Conservation (phyloP, 2,113 vertebrate species). For the Orycteropus afer region DNA sequence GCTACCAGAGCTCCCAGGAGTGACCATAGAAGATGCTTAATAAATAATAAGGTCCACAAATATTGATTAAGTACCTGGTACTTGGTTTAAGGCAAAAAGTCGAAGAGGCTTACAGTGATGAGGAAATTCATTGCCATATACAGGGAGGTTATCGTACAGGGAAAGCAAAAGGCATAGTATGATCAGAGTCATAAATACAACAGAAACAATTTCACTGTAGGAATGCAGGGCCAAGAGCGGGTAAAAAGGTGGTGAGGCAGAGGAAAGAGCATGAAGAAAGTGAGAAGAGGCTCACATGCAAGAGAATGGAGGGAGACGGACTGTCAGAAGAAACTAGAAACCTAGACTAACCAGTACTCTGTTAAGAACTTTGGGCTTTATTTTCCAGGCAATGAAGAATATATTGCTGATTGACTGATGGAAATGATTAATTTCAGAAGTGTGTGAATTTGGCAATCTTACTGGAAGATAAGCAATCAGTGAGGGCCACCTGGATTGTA, state of each 20-base stretch:
- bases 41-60: not conserved
- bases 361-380: not conserved
- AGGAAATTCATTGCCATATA: not conserved
- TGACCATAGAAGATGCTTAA: not conserved
- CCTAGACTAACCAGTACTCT: not conserved
- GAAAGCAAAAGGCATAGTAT: not conserved
- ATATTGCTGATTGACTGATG: not conserved
- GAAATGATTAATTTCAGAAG: not conserved
- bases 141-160: not conserved
- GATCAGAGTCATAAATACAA: not conserved
- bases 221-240: not conserved
- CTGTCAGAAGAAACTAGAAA: not conserved
- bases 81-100: not conserved
- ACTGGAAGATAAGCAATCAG: not conserved
- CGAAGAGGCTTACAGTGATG: not conserved
- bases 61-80: slow-evolving; percentile 12
- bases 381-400: not conserved
- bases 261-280: not conserved
- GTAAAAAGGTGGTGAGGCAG: not conserved
- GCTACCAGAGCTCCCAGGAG: too few relatives aligned
- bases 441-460: not conserved
- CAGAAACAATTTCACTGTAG: rapidly evolving
- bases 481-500: not conserved
- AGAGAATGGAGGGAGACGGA: rapidly evolving
- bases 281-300: not conserved